A percentile compares a stretch with the other conserved stretches of the same genome.
Evolutionary conservation across 2,888 invertebrate genomes (phyloP).

Genomic region (Phorcus lineatus): DNA sequence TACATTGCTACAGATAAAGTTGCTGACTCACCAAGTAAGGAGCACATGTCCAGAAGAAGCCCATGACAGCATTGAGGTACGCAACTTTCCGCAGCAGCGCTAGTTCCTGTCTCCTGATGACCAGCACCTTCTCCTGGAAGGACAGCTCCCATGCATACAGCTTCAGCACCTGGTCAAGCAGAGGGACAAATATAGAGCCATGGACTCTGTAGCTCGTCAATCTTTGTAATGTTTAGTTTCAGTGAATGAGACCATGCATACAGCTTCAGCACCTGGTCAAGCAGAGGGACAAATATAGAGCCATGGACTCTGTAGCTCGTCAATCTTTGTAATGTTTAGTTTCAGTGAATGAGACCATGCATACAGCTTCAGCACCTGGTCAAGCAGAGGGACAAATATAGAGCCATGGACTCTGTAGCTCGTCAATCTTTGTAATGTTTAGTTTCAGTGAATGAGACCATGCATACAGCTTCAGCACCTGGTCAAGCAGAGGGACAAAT

Average conservation of each 20-base stretch:
- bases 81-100: constrained; percentile 89
- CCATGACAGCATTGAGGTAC: constrained; percentile 82
- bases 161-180: constrained; percentile 80
- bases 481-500: not conserved
- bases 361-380: not conserved
- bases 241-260: not conserved
- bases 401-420: too few species aligned
- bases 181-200: not conserved
- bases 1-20: too few species aligned
- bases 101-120: constrained; percentile 91
- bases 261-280: not conserved
- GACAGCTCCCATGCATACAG: constrained; percentile 96
- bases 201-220: too few species aligned
- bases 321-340: too few species aligned
- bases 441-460: not conserved
- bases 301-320: too few species aligned
- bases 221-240: too few species aligned
- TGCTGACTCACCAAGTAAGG: constrained; percentile 92
- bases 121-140: constrained; percentile 90
- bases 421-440: too few species aligned
- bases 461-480: not conserved
- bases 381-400: not conserved
- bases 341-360: not conserved
- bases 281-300: not conserved
- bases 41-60: constrained; percentile 95